These are phyloP conservation scores for Batillaria attramentaria DNA, from an alignment of 1,140 invertebrate genomes.

Conservation along the genomic window DNA sequence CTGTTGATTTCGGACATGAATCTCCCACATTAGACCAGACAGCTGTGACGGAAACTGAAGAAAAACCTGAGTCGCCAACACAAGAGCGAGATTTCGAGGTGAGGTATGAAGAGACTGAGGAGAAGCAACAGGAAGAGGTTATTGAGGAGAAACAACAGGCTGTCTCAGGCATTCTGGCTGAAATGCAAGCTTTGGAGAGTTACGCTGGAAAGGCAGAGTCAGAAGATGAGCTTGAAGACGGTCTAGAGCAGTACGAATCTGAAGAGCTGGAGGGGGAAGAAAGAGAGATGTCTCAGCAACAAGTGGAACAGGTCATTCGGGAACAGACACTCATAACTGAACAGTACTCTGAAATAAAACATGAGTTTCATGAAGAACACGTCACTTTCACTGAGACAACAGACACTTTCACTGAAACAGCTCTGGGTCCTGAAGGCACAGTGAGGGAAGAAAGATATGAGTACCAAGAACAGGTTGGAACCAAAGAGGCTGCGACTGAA, in stretches of 20 bases:
- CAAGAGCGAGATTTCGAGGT: neutral
- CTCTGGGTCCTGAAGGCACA: no score
- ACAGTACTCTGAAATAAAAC: constrained; percentile 7
- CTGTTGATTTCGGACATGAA: neutral
- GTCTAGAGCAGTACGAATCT: constrained; percentile 41
- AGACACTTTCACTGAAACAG: no score
- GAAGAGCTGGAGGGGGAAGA: constrained; percentile 39
- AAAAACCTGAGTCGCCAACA: neutral
- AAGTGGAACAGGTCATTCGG: neutral
- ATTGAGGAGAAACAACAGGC: neutral
- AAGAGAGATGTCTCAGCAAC: constrained; percentile 30
- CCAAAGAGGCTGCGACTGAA: neutral
- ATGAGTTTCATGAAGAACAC: neutral
- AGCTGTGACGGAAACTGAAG: constrained; percentile 33
- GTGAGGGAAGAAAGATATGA: no score
- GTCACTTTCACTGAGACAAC: neutral
- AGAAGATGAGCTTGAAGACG: constrained; percentile 36
- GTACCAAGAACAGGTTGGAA: constrained; percentile 9
- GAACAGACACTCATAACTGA: neutral
- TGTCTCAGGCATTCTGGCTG: constrained; percentile 34
- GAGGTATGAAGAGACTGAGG: neutral
- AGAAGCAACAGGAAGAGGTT: neutral
- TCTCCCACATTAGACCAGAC: neutral
- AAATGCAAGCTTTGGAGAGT: constrained; percentile 31
- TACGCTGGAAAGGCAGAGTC: constrained; percentile 25